phyloP scores from a whole-genome alignment of 2,113 vertebrate genomes.

The Nansenia antarctica region DNA sequence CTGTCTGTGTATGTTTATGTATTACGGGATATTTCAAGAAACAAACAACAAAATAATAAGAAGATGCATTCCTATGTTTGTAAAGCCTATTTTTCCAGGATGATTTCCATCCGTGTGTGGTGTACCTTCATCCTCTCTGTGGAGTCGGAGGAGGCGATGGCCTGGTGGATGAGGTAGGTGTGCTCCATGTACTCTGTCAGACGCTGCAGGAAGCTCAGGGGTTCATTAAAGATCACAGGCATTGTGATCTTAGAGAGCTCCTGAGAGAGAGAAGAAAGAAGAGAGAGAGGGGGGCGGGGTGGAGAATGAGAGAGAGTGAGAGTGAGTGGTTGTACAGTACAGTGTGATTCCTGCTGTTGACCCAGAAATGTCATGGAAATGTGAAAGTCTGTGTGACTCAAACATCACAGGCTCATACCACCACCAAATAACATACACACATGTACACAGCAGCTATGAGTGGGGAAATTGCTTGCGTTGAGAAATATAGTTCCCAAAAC shows the following conservation, averaged over 20 bases:
- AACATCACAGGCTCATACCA: too few relatives aligned
- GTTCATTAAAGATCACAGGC: conserved; percentile 98
- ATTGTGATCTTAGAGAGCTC: conserved; percentile 98
- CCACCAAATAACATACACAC: too few relatives aligned
- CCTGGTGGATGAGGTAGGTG: conserved; percentile 93
- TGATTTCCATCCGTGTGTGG: background rate
- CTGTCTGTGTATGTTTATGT: background rate
- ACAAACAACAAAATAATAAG: too few relatives aligned
- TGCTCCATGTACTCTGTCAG: conserved; percentile 98
- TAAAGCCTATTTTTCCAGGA: background rate
- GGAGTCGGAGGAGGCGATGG: conserved; percentile 80
- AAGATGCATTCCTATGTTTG: background rate
- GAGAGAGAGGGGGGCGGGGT: background rate
- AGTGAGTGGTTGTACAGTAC: background rate
- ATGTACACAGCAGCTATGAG: too few relatives aligned
- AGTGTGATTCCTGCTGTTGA: too few relatives aligned
- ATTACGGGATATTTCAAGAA: too few relatives aligned
- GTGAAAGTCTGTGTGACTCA: too few relatives aligned
- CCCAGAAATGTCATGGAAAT: too few relatives aligned
- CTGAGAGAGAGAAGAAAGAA: conserved; percentile 59
- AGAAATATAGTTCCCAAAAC: too few relatives aligned
- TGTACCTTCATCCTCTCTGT: conserved; percentile 93
- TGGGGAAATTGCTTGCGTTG: too few relatives aligned
- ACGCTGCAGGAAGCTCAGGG: conserved; percentile 94
- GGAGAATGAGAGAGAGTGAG: conserved; percentile 22